phyloP scores from a whole-genome alignment of 2,797 vertebrate species.

The Scleropages formosus region DNA sequence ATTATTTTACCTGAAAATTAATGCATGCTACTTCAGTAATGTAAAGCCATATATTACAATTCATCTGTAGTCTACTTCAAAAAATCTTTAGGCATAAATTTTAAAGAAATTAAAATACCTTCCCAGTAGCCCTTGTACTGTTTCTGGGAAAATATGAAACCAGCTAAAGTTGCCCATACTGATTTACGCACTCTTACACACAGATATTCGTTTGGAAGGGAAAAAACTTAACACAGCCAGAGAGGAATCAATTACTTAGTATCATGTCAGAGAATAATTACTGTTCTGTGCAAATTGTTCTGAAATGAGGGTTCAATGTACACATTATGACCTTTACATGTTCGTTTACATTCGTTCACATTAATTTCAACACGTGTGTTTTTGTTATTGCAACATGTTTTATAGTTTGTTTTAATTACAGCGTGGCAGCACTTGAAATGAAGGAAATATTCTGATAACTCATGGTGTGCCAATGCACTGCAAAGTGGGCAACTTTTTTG shows the following conservation, averaged over 20 bases:
- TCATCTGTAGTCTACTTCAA: too few relatives aligned
- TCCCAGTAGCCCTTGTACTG: slow-evolving; percentile 3
- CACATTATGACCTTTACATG: background rate
- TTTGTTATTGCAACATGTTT: slow-evolving; percentile 15
- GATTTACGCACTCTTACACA: slow-evolving; percentile 3
- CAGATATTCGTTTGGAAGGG: slow-evolving; percentile 5
- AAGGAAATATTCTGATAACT: slow-evolving; percentile 2
- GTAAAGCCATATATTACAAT: too few relatives aligned
- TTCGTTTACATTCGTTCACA: slow-evolving; percentile 3
- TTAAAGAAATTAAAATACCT: too few relatives aligned
- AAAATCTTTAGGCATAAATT: too few relatives aligned
- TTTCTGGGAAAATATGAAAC: slow-evolving; percentile 15
- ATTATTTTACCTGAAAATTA: background rate
- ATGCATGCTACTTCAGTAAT: background rate
- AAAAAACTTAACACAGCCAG: slow-evolving; percentile 24
- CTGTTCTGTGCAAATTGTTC: slow-evolving; percentile 17
- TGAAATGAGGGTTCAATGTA: slow-evolving; percentile 22
- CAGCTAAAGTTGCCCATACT: slow-evolving; percentile 9
- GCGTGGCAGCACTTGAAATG: slow-evolving; percentile 2
- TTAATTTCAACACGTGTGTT: background rate
- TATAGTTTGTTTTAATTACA: slow-evolving; percentile 4
- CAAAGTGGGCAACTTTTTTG: background rate
- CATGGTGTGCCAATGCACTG: background rate
- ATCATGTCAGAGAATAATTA: slow-evolving; percentile 22
- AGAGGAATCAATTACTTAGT: background rate